phyloP scores from a whole-genome alignment of 2,888 invertebrate species.

The Trisateles emortualis region DNA sequence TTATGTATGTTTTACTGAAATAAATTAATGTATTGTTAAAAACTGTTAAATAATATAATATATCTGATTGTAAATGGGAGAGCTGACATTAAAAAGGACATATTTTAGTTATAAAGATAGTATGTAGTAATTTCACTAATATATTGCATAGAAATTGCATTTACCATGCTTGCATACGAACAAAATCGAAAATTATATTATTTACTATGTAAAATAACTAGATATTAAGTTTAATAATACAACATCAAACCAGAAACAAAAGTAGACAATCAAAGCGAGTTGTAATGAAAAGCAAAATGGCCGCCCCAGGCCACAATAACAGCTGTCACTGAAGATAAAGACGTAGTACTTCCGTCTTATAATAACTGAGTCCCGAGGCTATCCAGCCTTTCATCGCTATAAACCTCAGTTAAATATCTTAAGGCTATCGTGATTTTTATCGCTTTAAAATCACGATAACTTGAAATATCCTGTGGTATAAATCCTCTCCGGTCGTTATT shows the following conservation, averaged over 20 bases:
- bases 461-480: too few species aligned
- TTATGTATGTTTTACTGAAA: too few species aligned
- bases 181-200: background rate
- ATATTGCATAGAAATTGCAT: too few species aligned
- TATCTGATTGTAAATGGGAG: slow-evolving; percentile 16
- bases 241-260: background rate
- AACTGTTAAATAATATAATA: slow-evolving; percentile 5
- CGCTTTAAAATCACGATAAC: too few species aligned
- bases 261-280: slow-evolving; percentile 12
- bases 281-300: slow-evolving; percentile 18
- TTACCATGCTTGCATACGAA: too few species aligned
- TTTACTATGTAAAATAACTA: background rate
- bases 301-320: slow-evolving; percentile 31
- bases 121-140: too few species aligned
- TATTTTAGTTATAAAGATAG: slow-evolving; percentile 29
- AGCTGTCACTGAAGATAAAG: slow-evolving; percentile 43
- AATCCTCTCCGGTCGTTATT: background rate
- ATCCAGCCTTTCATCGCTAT: slow-evolving; percentile 32
- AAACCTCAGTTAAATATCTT: slow-evolving; percentile 4
- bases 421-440: background rate
- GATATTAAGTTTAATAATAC: background rate
- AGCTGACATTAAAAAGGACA: slow-evolving; percentile 28
- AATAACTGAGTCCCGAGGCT: slow-evolving; percentile 34
- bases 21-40: too few species aligned
- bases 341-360: slow-evolving; percentile 43